A percentile compares a stretch with the other conserved stretches of the same genome.
These are phyloP conservation scores for Macaca fascicularis DNA, from an alignment of 2,113 vertebrate genomes.

Conservation along the genomic window T2T-MFA8v1.1 NC_088379.1:99114501-99115000, in stretches of 20 bases:
- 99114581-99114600: not conserved
- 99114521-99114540: not conserved
- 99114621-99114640: slow-evolving; percentile 28
- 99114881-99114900: not conserved
- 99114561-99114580: not conserved
- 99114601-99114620: not conserved
- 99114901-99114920: not conserved
- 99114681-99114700: slow-evolving; percentile 1
- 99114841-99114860: not conserved
- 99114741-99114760: not conserved
- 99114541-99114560: not conserved
- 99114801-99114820: not conserved
- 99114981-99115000: not conserved
- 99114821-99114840: not conserved
- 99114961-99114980: not conserved
- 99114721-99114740: not conserved
- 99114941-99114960: not conserved
- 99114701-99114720: not conserved
- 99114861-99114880: not conserved
- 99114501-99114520: not conserved
- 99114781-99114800: not conserved
- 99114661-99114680: slow-evolving; percentile 34
- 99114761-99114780: not conserved
- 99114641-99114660: not conserved
- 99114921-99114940: not conserved